Base-by-base conservation (phyloP, 2,797 vertebrate genomes). In the Sitta carolinensis region DNA sequence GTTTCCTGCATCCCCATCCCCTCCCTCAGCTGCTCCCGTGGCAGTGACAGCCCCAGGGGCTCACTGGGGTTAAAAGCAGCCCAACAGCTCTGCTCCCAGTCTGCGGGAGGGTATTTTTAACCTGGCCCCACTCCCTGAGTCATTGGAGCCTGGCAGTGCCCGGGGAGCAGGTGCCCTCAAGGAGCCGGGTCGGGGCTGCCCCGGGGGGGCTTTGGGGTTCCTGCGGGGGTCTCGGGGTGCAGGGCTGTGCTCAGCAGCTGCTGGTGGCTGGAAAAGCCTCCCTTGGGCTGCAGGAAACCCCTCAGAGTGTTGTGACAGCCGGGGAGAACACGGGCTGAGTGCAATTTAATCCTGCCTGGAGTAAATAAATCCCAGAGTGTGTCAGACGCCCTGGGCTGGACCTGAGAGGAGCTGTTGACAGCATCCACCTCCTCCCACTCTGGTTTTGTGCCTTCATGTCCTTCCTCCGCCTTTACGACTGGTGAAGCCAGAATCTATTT, bases 21-120 rank as follows among this genome's bases (percentile, higher is more conserved):
- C 7, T 63, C 19, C 43, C 50, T 92, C 2, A 0, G n/a, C 47
- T 3, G 22, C 50, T 74, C 13, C 52, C 9, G 45, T 0, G 3
- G 57, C 4, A 0, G 3, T 13, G 8, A 0, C 45, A 30, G 52
- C 54, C 4, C 5, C 5, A 5, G 68, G n/a, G 26, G 5, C 55
- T 25, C 43, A 20, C 52, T 75, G 87, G 61, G 52, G 11, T 86
- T 76, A 48, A 70, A 62, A n/a, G 19, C 67, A 61, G 30, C 36
- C 50, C 19, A 1, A 2, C 12, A 64, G 0, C 52, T 32, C 29
- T 22, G 40, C 72, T 66, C 22, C 2, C 5, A 25, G 9, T 17
- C n/a, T 0, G 9, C 16, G 7, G 4, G 67, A 82, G 79, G 59
- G 48, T 87, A 96, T 96, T 93, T 96, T 95, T 96, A 96, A 67